Evolutionary conservation across 2,797 vertebrate genomes (phyloP).

Genomic region (Semotilus atromaculatus): DNA sequence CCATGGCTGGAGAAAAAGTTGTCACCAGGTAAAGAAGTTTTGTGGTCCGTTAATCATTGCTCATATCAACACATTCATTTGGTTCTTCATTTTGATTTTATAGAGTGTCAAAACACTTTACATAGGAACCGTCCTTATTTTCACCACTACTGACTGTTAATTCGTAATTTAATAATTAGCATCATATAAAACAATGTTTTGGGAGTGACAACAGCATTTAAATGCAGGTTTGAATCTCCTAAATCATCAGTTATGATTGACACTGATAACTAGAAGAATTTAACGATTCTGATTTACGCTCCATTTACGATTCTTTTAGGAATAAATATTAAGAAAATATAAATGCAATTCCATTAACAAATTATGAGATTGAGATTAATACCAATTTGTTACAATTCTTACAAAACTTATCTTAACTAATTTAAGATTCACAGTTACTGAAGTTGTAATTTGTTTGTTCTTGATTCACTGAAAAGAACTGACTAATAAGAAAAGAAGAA

Average conservation of each 20-base stretch:
- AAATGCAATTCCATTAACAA: neutral
- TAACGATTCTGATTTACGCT: neutral
- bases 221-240: neutral
- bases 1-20: conserved; percentile 68
- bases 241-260: neutral
- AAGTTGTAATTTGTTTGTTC: neutral
- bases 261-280: neutral
- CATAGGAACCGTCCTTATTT: neutral
- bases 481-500: too few species aligned
- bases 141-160: neutral
- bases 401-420: neutral
- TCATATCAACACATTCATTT: neutral
- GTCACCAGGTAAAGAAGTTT: conserved; percentile 57
- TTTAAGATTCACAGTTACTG: neutral
- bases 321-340: neutral
- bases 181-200: neutral
- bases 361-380: neutral
- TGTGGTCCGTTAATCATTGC: conserved; percentile 56
- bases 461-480: neutral
- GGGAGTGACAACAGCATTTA: neutral
- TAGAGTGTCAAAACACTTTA: neutral
- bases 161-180: neutral
- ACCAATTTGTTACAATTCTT: too few species aligned
- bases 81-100: neutral
- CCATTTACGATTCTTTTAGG: neutral